Evolutionary conservation across 2,797 vertebrate genomes (phyloP).

Genomic region (Phalanger gymnotis): DNA sequence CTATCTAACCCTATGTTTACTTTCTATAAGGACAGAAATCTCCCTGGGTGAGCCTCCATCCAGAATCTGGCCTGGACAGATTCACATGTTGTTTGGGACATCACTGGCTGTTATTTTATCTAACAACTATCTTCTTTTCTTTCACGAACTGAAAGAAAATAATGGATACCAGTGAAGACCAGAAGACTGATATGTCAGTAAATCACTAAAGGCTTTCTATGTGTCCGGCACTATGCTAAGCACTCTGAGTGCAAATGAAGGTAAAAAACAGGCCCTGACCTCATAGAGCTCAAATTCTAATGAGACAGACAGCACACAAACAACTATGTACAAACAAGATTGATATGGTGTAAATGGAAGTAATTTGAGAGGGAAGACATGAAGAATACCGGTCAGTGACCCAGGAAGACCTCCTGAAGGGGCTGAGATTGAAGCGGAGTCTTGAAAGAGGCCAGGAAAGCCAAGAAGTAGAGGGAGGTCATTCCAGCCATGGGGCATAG

Average conservation of each 20-base stretch:
- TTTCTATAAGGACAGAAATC: conserved; percentile 76
- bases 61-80: conserved; percentile 84
- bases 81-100: conserved; percentile 81
- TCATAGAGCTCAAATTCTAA: not conserved
- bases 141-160: not conserved
- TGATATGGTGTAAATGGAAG: not conserved
- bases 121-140: conserved; percentile 81
- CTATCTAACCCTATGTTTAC: not conserved
- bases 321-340: not conserved
- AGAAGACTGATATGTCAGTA: not conserved
- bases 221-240: not conserved
- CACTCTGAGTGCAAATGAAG: not conserved
- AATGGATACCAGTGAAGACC: not conserved
- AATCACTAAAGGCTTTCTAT: not conserved
- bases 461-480: not conserved
- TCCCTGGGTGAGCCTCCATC: conserved; percentile 78
- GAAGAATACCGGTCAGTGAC: not conserved
- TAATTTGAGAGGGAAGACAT: not conserved
- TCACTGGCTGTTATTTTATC: conserved; percentile 83
- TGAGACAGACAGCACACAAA: not conserved
- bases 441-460: not conserved
- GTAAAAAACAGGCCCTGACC: not conserved
- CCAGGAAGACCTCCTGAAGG: not conserved
- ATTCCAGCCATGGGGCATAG: not conserved
- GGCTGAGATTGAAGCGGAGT: not conserved